Evolutionary conservation across 2,888 invertebrate genomes (phyloP), one percentile per base, ranked within the genome.

Genomic region (Homarus gammarus): DNA sequence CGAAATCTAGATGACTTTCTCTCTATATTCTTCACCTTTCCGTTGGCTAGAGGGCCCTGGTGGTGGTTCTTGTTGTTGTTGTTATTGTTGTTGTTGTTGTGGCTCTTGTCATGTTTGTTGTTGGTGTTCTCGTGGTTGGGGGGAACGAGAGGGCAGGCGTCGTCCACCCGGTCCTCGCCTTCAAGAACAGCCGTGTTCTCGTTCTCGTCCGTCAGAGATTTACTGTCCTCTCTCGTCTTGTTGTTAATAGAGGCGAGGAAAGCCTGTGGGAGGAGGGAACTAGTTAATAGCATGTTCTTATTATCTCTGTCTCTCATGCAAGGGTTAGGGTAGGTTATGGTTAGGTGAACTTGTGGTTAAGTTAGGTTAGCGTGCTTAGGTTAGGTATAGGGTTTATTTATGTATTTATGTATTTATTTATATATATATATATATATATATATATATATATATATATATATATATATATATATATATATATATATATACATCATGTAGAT

Each of bases 201-300:
- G 86, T 90, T 90, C 68, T 90, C 90, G 86, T 90, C 90, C 33
- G 79, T 90, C 68, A 86, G 51, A 22, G 86, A 86, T 31, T 90
- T 90, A 31, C 82, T 86, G 51, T 86, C 86, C n/a, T 84, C 84
- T 68, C 79, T 83, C 40, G n/a, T 56, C 73, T 79, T 78, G 18
- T 77, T 51, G 84, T 84, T 84, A 73, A 89, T 82, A 33, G 85
- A 85, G 56, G 89, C 89, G 40, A 84, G 83, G 85, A 89, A 85
- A 8, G 89, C 89, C 84, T 85, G 81, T 22, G n/a, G 44, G 33
- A 64, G 40, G 22, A n/a, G 18, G 31, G 18, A 61, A n/a, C 15
- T 10, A 49, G 22, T 15, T n/a, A n/a, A 70, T n/a, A n/a, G 27
- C 27, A 70, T 27, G 27, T 12, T n/a, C 12, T n/a, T 27, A n/a